Base-by-base conservation (phyloP, 1,140 invertebrate species). In the Leptoteleia sp. region DNA sequence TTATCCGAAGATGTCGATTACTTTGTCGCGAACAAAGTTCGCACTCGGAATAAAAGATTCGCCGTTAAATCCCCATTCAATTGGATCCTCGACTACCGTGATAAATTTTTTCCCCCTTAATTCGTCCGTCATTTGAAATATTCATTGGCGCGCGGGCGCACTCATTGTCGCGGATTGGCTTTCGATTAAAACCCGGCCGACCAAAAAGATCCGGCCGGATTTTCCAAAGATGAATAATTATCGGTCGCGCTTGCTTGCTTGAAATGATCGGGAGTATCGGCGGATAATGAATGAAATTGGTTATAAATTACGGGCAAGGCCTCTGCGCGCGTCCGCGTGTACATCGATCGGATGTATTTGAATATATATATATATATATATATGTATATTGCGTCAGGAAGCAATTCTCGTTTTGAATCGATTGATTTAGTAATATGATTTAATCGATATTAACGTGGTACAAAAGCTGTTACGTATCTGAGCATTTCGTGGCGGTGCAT, bases 1-100 rank as follows among this genome's bases (percentile, higher is more conserved):
- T 85, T 83, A 84, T 80, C 76, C 76, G 55, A 72, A 72, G 70
- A 79, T 76, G 76, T 71, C 65, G 61, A 70, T 77, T 57, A 76
- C 48, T 76, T 68, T 61, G 64, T 68, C 57, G 72, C 40, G 64
- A 68, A 68, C 72, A 68, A 76, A 76, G 57, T 64, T 65, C 48
- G 57, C 48, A 43, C 54, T 54, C 22, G 47, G 55, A 67, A 68
- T 76, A 68, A 76, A 68, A 62, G 54, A 61, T 61, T 47, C 15
- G 27, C 35, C 19, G 50, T 73, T 75, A 43, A 59, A 65, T 65
- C 42, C 54, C 15, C 47, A 55, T 76, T 76, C 62, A 62, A 68
- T 62, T 68, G 37, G 47, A 45, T 61, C 33, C 43, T 42, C 61
- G 50, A 62, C 25, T 29, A 48, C 13, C 5, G 31, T 31, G 54